Evolutionary conservation across 2,888 invertebrate genomes (phyloP), one percentile per base, ranked within the genome.

Genomic region (Celastrina argiolus): DNA sequence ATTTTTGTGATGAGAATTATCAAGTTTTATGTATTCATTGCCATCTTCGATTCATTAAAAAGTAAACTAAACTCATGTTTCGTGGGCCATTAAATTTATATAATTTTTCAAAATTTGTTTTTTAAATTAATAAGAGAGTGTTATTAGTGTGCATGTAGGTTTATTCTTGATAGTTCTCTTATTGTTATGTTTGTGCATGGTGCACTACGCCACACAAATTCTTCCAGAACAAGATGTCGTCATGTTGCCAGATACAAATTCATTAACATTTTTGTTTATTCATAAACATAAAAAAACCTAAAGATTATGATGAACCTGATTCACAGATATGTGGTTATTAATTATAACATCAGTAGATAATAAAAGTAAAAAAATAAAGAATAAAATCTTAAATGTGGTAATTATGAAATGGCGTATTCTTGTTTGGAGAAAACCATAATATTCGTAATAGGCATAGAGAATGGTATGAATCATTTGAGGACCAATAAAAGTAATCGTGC

Each of bases 141-240:
- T 31, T 7, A 31, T 39, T 39, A 5, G 34, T 34, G 34, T 34
- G 36, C 36, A 10, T 36, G 36, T 6, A 36, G 10, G 2, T 41
- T n/a, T 12, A 1, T 51, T 4, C 51, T 51, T 51, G 51, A 51
- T 51, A 26, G 22, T 26, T 51, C 51, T 5, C 22, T 12, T 26
- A 51, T 51, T 51, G 31, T 31, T 5, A 31, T 31, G 51, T 51
- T 51, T 51, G 51, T 51, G 51, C 51, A 51, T 51, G 51, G 51
- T 22, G 51, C 22, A 22, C 45, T 18, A 18, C 18, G 18, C 45
- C 45, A 45, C 18, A 45, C 18, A 45, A 3, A 12, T 12, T 45
- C 45, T 16, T 45, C 18, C 1, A 10, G 10, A 18, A 45, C 18
- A 45, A 45, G 18, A 10, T 16, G 45, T 10, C 18, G 45, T 45